Base-by-base conservation (phyloP, 2,888 invertebrate species). In the Lasioglossum marginatum region DNA sequence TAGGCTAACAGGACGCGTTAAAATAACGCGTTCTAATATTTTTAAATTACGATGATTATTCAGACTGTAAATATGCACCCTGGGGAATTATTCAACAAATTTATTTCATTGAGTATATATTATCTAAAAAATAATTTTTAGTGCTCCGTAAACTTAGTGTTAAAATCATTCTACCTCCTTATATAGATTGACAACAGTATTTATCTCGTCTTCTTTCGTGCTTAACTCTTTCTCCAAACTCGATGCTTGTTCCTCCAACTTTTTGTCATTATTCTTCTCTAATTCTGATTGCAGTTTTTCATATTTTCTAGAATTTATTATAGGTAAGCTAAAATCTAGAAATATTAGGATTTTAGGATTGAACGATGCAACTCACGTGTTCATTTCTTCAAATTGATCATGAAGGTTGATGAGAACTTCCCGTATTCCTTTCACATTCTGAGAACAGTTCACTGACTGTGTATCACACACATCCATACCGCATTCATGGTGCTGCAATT, bases 161-260 rank as follows among this genome's bases (percentile, higher is more conserved):
- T 57, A 57, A 73, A 40, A 37, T 43, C 2, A 31, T 63, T 79
- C 86, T 89, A 94, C 95, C 91, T 95, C 94, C 79, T 93, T 92
- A 77, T 93, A 94, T 8, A 95, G 91, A 85, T 90, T 88, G n/a
- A 93, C 87, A 31, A 95, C 91, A n/a, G 93, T 93, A 45, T 89
- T 92, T 45, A 95, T 93, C 89, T 95, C 95, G 70, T 94, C 92
- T 84, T 94, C 94, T 87, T 95, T 95, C 0, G 79, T 89, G 19
- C 83, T 88, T 0, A 95, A 88, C 52, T 93, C 92, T 77, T 91
- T 92, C 74, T 95, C 94, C 34, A 94, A 12, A 43, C 80, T 84
- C n/a, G 81, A 52, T 12, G 94, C 57, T 84, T 95, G 92, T 71
- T 92, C 91, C 12, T 77, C 76, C 68, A 93, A 68, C 4, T 86